Conservation (phyloP, 2,888 invertebrate genomes). For the Eupithecia inturbata region DNA sequence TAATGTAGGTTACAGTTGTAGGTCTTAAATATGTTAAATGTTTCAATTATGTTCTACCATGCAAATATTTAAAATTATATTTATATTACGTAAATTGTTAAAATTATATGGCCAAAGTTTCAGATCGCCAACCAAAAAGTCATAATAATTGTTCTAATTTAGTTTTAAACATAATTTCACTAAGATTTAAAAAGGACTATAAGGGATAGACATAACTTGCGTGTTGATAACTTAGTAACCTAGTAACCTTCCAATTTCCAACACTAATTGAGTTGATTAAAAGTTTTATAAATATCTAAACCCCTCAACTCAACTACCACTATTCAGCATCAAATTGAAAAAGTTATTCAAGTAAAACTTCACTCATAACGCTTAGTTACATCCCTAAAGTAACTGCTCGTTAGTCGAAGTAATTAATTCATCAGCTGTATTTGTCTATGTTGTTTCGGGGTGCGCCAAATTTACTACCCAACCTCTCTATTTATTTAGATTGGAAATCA, state of each 20-base stretch:
- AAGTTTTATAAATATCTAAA: background rate
- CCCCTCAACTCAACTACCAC: constrained; percentile 1
- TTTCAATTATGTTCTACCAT: no score
- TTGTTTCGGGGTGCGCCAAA: constrained; percentile 17
- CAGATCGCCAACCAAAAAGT: no score
- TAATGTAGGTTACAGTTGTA: no score
- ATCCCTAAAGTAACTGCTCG: constrained; percentile 43
- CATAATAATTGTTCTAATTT: no score
- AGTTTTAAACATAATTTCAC: no score
- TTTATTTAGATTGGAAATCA: background rate
- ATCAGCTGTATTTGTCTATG: constrained; percentile 37
- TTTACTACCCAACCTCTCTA: background rate
- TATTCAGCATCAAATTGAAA: constrained; percentile 40
- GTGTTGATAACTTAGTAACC: background rate
- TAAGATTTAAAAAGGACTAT: no score
- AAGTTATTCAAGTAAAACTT: constrained; percentile 40
- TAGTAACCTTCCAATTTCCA: background rate
- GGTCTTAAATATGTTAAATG: no score
- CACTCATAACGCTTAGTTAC: constrained; percentile 41
- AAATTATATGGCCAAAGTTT: no score
- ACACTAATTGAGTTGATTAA: background rate
- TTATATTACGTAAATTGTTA: no score
- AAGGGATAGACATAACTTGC: background rate
- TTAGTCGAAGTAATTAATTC: constrained; percentile 44
- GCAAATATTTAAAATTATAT: no score